Evolutionary conservation across 2,888 invertebrate species (phyloP), one percentile per base, ranked within the genome.

Genomic region (Gymnocheta viridis): DNA sequence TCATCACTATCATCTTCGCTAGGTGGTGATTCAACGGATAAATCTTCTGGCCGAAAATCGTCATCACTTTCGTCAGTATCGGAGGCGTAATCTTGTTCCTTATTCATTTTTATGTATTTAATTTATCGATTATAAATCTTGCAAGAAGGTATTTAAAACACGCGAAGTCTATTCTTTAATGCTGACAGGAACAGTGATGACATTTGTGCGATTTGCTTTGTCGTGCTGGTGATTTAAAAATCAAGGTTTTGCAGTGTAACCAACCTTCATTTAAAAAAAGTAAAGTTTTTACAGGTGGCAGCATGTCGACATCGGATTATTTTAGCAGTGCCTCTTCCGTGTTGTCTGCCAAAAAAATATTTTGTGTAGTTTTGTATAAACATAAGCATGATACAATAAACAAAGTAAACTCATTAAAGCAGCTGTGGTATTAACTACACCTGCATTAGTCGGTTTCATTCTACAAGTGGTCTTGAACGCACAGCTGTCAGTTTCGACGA

Each of bases 41-140:
- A 82, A 67, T 89, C 89, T 85, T 94, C 94, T 32, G 96, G 96
- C 82, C 95, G 93, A 89, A 95, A 96, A 89, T 96, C 96, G 86
- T 96, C 96, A 90, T 96, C 96, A 90, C 96, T 96, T 86, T 94
- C 93, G 88, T 96, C 96, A 86, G 95, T 95, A 74, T 94, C 95
- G 14, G 95, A 95, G 0, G 92, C 91, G 85, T 93, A 92, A 51
- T 93, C 92, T 85, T 92, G 91, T 82, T 92, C 91, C 85, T 92
- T 90, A 56, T 92, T 92, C 88, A 90, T 91, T 24, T 81, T 87
- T 12, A 44, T 24, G 2, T 38, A 35, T 27, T 51, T 4, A 69
- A 69, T 29, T 24, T 60, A 49, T 77, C 5, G 19, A 72, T 58
- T 72, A 32, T 22, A n/a, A 32, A 14, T 17, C 1, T 10, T 14